These are phyloP conservation scores for Mola mola DNA, from an alignment of 2,113 vertebrate genomes.

Conservation along the genomic window DNA sequence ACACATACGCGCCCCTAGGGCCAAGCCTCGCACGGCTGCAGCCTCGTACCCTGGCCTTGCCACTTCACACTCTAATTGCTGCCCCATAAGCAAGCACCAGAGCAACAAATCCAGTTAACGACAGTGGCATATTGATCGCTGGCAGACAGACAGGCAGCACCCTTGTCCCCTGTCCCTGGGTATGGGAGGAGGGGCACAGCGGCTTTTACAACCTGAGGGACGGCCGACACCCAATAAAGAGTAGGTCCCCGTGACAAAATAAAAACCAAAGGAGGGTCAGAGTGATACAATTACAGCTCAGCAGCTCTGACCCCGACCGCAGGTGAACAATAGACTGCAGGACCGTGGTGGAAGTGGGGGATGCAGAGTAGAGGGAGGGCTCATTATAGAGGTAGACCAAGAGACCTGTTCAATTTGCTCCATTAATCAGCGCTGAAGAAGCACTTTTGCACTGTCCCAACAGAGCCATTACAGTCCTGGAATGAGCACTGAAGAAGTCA, in stretches of 20 bases:
- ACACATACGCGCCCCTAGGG: constrained; percentile 49
- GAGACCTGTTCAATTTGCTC: constrained; percentile 93
- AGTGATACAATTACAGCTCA: constrained; percentile 77
- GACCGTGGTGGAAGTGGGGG: constrained; percentile 32
- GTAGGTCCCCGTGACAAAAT: constrained; percentile 78
- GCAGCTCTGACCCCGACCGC: constrained; percentile 65
- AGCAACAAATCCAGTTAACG: constrained; percentile 84
- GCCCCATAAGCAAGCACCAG: constrained; percentile 77
- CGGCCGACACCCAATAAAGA: constrained; percentile 74
- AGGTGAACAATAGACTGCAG: constrained; percentile 72
- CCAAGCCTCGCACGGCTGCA: constrained; percentile 32
- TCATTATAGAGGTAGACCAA: constrained; percentile 83
- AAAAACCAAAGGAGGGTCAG: constrained; percentile 79
- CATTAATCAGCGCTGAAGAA: constrained; percentile 92
- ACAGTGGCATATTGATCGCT: constrained; percentile 79
- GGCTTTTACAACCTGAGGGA: constrained; percentile 78
- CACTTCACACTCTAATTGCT: constrained; percentile 80
- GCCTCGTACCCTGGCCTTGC: constrained; percentile 63
- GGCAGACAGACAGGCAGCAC: constrained; percentile 53
- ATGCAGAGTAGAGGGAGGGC: constrained; percentile 37
- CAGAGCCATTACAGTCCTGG: constrained; percentile 85
- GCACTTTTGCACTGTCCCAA: constrained; percentile 87
- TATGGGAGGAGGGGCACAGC: constrained; percentile 50
- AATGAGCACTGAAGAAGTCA: constrained; percentile 54
- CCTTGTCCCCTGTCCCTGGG: constrained; percentile 69